Conservation (phyloP, 2,113 vertebrate species). For the Megatriorchis doriae region DNA sequence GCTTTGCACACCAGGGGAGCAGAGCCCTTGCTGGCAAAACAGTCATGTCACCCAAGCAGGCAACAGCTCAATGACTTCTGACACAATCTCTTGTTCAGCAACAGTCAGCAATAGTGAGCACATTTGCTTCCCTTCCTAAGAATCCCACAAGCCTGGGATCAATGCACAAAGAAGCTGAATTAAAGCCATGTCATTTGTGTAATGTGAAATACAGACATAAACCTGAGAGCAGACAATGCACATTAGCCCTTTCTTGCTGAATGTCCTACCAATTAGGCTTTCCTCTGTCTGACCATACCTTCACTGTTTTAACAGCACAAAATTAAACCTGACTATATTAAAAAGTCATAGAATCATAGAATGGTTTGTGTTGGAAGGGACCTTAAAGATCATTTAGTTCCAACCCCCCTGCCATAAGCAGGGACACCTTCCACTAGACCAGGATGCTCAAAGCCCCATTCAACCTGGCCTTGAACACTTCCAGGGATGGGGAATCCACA, state of each 20-base stretch:
- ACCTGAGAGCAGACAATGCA: not conserved
- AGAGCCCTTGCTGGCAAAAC: not conserved
- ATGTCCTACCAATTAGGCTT: not conserved
- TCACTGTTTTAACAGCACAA: not conserved
- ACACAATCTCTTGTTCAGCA: not conserved
- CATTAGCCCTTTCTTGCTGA: not conserved
- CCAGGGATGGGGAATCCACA: no score
- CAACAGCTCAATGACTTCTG: not conserved
- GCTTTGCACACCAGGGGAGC: not conserved
- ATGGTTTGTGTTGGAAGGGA: no score
- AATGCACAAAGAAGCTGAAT: not conserved
- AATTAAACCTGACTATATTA: not conserved
- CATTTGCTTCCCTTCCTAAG: not conserved
- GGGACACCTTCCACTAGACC: no score
- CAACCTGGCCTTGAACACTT: no score
- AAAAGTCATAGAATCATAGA: not conserved
- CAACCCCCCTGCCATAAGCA: no score
- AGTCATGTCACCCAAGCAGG: not conserved
- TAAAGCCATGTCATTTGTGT: not conserved
- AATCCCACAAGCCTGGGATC: not conserved
- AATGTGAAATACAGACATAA: not conserved
- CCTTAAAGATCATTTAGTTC: no score
- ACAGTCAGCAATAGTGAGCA: not conserved
- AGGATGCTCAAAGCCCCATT: no score
- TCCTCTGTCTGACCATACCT: not conserved